A percentile compares a stretch with the other conserved stretches of the same genome.
Conservation (phyloP, 2,888 invertebrate genomes). For the Calameuta pallipes region DNA sequence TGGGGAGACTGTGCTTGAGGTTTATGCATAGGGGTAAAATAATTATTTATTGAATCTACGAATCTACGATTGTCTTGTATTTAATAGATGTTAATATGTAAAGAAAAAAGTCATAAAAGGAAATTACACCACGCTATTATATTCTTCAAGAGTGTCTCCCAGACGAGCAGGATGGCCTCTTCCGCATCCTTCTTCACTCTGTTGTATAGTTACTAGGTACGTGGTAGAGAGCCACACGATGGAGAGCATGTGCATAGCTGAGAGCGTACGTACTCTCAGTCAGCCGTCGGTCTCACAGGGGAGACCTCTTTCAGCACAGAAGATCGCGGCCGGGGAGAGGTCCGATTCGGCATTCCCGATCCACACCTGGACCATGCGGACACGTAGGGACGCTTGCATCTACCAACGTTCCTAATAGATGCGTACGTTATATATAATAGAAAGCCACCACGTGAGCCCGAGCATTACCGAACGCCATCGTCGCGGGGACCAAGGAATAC, state of each 20-base stretch:
- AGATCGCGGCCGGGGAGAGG: conserved; percentile 9
- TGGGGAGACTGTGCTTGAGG: background rate
- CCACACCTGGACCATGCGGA: conserved; percentile 36
- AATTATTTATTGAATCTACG: background rate
- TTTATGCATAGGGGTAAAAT: background rate
- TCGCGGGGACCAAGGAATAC: background rate
- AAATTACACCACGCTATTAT: background rate
- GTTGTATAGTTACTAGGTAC: background rate
- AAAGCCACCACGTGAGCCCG: background rate
- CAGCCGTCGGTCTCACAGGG: background rate
- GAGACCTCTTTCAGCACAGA: background rate
- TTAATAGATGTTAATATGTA: background rate
- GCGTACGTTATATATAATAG: background rate
- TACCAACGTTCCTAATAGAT: background rate
- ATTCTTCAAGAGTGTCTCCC: background rate
- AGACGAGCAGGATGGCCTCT: conserved; percentile 24
- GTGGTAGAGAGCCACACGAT: conserved; percentile 8
- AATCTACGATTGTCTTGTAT: conserved; percentile 23
- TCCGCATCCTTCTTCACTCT: background rate
- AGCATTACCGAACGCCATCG: background rate
- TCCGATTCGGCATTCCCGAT: conserved; percentile 48
- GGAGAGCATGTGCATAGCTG: conserved; percentile 26
- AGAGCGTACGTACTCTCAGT: background rate
- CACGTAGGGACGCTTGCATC: background rate
- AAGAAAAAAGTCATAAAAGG: background rate